A percentile compares a stretch with the other conserved stretches of the same genome.
phyloP scores from a whole-genome alignment of 2,888 invertebrate species.

The Pristionchus maxplancki region DNA sequence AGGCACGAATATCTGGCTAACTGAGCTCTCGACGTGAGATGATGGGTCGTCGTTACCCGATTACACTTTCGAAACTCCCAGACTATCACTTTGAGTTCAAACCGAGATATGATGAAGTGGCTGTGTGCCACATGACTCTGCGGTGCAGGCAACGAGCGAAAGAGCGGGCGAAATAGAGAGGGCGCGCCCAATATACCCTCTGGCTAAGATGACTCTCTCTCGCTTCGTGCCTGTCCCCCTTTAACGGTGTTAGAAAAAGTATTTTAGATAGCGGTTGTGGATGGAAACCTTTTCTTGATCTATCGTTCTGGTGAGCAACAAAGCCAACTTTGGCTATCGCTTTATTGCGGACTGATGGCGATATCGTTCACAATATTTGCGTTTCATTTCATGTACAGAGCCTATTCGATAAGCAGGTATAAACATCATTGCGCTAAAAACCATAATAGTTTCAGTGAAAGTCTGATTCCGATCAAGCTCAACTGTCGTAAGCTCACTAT shows the following conservation, averaged over 20 bases:
- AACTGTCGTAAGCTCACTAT: not conserved
- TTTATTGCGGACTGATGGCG: not conserved
- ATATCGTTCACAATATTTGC: not conserved
- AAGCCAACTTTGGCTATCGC: not conserved
- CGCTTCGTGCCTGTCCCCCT: no score
- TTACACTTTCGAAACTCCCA: no score
- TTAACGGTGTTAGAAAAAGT: not conserved
- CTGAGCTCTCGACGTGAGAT: no score
- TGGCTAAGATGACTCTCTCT: no score
- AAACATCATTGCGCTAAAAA: not conserved
- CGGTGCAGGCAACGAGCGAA: no score
- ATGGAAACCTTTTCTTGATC: not conserved
- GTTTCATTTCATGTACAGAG: not conserved
- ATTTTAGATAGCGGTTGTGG: not conserved
- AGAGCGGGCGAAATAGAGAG: no score
- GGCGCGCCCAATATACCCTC: no score
- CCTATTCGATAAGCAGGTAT: not conserved
- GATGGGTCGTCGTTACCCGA: no score
- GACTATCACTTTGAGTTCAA: no score
- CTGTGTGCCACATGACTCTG: no score
- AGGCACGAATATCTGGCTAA: no score
- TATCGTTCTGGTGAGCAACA: not conserved
- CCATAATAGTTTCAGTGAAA: not conserved
- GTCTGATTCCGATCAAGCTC: not conserved
- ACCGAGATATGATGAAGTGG: no score